These are phyloP conservation scores for Oeneis ivallda DNA, from an alignment of 2,888 invertebrate genomes.

Conservation along the genomic window DNA sequence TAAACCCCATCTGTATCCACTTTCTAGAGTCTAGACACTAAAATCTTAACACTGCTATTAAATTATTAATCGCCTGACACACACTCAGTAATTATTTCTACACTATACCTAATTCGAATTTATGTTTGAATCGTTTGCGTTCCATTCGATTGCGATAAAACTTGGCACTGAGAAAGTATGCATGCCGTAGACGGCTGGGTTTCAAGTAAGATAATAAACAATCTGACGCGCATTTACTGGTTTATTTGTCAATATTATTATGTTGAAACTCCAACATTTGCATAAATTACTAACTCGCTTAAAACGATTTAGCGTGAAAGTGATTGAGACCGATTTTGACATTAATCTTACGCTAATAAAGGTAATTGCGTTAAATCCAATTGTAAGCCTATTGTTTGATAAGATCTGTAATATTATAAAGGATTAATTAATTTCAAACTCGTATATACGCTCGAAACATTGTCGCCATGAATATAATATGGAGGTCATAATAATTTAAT, in stretches of 20 bases:
- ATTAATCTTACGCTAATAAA: constrained; percentile 15
- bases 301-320: constrained; percentile 6
- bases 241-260: neutral
- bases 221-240: too few relatives aligned
- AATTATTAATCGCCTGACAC: too few relatives aligned
- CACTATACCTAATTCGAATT: too few relatives aligned
- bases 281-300: constrained; percentile 6
- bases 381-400: constrained; percentile 9
- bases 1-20: too few relatives aligned
- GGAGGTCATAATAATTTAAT: neutral
- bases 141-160: too few relatives aligned
- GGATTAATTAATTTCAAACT: neutral
- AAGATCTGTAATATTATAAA: constrained; percentile 1
- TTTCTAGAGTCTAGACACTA: too few relatives aligned
- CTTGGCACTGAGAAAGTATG: too few relatives aligned
- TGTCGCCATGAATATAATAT: neutral
- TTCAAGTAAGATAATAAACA: too few relatives aligned
- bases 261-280: constrained; percentile 12
- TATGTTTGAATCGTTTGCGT: too few relatives aligned
- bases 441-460: neutral
- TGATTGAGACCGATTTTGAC: constrained; percentile 8
- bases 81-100: too few relatives aligned
- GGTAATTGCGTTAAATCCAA: constrained; percentile 9
- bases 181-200: too few relatives aligned
- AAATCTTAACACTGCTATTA: too few relatives aligned